Percentiles rank a stretch among this genome's conserved stretches.
These are phyloP conservation scores for Chrysoperla carnea DNA, from an alignment of 1,140 invertebrate species.

Conservation along the genomic window DNA sequence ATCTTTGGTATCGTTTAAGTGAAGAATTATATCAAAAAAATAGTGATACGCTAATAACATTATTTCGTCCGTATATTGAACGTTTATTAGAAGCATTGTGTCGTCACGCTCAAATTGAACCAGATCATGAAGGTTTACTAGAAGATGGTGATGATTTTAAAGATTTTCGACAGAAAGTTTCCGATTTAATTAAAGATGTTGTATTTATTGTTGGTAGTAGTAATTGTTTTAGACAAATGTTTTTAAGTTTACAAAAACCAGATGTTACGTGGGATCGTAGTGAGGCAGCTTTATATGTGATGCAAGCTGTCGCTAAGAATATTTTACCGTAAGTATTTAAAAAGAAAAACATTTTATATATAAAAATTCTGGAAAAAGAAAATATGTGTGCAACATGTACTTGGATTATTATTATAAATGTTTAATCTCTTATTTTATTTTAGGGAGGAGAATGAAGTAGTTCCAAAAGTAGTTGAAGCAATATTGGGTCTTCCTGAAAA, in stretches of 20 bases:
- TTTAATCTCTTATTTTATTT: conserved; percentile 11
- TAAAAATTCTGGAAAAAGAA: background rate
- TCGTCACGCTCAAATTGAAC: conserved; percentile 78
- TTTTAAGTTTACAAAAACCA: conserved; percentile 45
- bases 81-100: conserved; percentile 68
- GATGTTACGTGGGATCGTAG: conserved; percentile 74
- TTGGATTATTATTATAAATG: background rate
- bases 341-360: too few relatives aligned
- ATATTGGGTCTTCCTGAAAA: conserved; percentile 70
- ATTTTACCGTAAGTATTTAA: conserved; percentile 71
- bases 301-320: conserved; percentile 90
- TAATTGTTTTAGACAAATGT: conserved; percentile 84
- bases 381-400: background rate
- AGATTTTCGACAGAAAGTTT: conserved; percentile 79
- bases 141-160: conserved; percentile 69
- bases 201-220: conserved; percentile 93
- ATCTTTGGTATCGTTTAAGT: conserved; percentile 90
- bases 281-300: conserved; percentile 90
- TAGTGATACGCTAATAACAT: conserved; percentile 50
- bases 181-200: conserved; percentile 90
- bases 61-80: conserved; percentile 84
- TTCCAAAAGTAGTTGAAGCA: conserved; percentile 83
- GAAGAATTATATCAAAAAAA: conserved; percentile 86
- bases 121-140: conserved; percentile 78
- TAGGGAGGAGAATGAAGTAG: conserved; percentile 80